phyloP scores from a whole-genome alignment of 1,140 invertebrate species.

The Platyura marginata region DNA sequence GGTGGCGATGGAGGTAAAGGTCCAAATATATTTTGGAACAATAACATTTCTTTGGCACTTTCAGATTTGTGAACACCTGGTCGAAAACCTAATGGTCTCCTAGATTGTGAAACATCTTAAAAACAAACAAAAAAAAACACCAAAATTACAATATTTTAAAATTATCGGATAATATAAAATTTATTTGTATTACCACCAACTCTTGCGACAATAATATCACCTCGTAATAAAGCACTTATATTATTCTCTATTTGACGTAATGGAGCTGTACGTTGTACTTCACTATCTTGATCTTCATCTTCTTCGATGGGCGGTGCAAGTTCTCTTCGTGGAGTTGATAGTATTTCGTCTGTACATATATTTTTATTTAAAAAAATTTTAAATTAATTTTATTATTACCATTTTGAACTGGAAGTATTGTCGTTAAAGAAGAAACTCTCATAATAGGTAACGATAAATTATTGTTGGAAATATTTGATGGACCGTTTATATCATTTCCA shows the following conservation, averaged over 20 bases:
- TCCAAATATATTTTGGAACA: constrained; percentile 26
- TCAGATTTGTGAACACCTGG: constrained; percentile 44
- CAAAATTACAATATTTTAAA: constrained; percentile 3
- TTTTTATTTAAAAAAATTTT: too few species aligned
- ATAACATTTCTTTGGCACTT: constrained; percentile 43
- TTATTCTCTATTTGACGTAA: constrained; percentile 45
- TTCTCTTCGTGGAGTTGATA: constrained; percentile 25
- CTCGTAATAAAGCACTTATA: constrained; percentile 37
- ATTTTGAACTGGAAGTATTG: constrained; percentile 18
- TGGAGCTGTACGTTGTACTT: constrained; percentile 24
- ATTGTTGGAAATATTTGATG: not conserved
- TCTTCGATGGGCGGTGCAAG: constrained; percentile 36
- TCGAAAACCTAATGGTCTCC: constrained; percentile 20
- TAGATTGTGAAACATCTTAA: constrained; percentile 4
- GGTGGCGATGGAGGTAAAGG: constrained; percentile 23
- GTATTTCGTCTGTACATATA: not conserved
- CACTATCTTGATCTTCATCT: constrained; percentile 38
- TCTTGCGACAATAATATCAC: constrained; percentile 25
- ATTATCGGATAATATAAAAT: constrained; percentile 6
- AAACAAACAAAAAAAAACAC: not conserved
- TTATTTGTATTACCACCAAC: constrained; percentile 4
- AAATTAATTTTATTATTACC: constrained; percentile 32
- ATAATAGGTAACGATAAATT: constrained; percentile 6
- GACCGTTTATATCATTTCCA: not conserved
- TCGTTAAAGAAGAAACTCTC: constrained; percentile 12